phyloP scores from a whole-genome alignment of 1,140 invertebrate species.

The Dreissena rostriformis region DNA sequence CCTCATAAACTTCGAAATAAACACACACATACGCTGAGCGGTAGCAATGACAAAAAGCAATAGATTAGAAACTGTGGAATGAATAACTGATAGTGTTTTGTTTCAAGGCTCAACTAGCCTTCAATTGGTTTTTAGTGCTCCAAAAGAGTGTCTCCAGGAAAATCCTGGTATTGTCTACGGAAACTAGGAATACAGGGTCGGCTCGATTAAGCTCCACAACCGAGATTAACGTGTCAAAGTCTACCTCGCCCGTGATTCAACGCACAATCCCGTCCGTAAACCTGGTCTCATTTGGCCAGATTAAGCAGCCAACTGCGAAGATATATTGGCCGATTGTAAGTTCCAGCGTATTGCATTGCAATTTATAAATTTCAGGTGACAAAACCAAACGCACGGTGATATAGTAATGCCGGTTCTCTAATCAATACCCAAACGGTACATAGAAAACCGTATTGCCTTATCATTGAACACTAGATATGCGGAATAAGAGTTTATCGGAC shows the following conservation, averaged over 20 bases:
- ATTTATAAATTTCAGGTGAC: constrained; percentile 60
- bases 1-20: too few relatives aligned
- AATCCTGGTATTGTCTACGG: too few relatives aligned
- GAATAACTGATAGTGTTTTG: not conserved
- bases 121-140: not conserved
- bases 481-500: constrained; percentile 19
- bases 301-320: constrained; percentile 47
- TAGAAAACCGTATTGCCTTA: constrained; percentile 39
- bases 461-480: constrained; percentile 32
- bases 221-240: constrained; percentile 50
- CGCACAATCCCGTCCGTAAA: constrained; percentile 47
- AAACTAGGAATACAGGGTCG: too few relatives aligned
- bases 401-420: constrained; percentile 44
- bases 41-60: not conserved
- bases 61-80: not conserved
- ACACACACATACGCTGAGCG: too few relatives aligned
- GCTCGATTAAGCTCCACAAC: not conserved
- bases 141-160: not conserved
- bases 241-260: constrained; percentile 49
- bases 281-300: constrained; percentile 37
- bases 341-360: constrained; percentile 54
- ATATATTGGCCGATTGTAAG: constrained; percentile 52
- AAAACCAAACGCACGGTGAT: constrained; percentile 31
- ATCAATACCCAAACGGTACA: constrained; percentile 32
- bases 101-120: not conserved